phyloP scores from a whole-genome alignment of 1,140 invertebrate species.

The Triops cancriformis region DNA sequence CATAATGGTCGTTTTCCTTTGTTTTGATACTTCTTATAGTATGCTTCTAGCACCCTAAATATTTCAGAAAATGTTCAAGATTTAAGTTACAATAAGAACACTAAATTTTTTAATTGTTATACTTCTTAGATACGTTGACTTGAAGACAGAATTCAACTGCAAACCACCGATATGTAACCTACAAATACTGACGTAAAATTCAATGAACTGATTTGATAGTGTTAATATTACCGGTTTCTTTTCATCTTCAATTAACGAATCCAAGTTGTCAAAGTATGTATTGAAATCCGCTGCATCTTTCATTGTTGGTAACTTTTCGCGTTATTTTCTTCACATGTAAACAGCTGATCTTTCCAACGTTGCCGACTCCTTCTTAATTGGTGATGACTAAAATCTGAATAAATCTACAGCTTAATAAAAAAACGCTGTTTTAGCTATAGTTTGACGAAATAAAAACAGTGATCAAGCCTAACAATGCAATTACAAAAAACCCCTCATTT shows the following conservation, averaged over 20 bases:
- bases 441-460: too few relatives aligned
- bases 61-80: neutral
- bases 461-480: too few relatives aligned
- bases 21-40: neutral
- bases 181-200: neutral
- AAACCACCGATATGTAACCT: neutral
- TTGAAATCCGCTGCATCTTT: too few relatives aligned
- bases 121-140: neutral
- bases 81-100: neutral
- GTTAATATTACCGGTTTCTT: neutral
- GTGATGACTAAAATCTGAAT: too few relatives aligned
- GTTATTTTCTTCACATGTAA: neutral
- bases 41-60: neutral
- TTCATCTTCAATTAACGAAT: neutral
- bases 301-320: too few relatives aligned
- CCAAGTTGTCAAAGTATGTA: too few relatives aligned
- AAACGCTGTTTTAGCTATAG: too few relatives aligned
- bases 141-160: neutral
- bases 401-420: too few relatives aligned
- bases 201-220: neutral
- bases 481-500: too few relatives aligned
- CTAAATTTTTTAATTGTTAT: neutral
- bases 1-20: neutral
- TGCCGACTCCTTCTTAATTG: neutral
- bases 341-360: neutral